Conservation (phyloP, 2,113 vertebrate species). For the Platycercus adscitus region DNA sequence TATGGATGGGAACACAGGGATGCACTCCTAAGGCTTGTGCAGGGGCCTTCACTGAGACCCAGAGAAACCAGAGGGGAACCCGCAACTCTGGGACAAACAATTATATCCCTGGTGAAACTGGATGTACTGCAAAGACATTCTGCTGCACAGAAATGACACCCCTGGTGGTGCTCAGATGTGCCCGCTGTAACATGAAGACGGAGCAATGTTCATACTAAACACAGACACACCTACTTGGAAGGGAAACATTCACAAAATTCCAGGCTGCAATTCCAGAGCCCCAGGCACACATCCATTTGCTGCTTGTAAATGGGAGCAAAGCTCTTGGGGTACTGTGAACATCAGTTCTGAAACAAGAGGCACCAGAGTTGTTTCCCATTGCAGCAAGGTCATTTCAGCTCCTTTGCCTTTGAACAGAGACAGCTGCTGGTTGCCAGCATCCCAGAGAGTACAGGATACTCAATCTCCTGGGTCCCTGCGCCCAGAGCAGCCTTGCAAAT, state of each 20-base stretch:
- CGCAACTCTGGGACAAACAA: neutral
- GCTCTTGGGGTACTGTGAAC: neutral
- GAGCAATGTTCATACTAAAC: neutral
- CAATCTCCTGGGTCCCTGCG: neutral
- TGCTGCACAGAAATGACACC: neutral
- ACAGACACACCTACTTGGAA: neutral
- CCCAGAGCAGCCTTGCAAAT: neutral
- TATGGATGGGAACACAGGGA: accelerated
- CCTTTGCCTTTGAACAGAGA: neutral
- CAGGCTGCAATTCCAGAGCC: neutral
- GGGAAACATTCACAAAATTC: neutral
- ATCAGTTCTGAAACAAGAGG: neutral
- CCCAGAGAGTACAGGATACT: neutral
- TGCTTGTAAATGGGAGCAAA: neutral
- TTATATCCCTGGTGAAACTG: neutral
- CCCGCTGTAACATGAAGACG: neutral
- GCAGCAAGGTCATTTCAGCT: neutral
- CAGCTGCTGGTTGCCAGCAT: neutral
- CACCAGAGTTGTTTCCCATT: neutral
- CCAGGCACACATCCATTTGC: neutral
- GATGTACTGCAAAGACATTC: neutral
- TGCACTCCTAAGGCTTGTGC: neutral
- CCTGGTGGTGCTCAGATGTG: neutral
- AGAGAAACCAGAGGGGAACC: neutral
- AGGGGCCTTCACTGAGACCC: neutral